These are phyloP conservation scores for Holothuria glaberrima DNA, from an alignment of 35 echinoderm and acorn worm genomes.

Conservation along the genomic window DNA sequence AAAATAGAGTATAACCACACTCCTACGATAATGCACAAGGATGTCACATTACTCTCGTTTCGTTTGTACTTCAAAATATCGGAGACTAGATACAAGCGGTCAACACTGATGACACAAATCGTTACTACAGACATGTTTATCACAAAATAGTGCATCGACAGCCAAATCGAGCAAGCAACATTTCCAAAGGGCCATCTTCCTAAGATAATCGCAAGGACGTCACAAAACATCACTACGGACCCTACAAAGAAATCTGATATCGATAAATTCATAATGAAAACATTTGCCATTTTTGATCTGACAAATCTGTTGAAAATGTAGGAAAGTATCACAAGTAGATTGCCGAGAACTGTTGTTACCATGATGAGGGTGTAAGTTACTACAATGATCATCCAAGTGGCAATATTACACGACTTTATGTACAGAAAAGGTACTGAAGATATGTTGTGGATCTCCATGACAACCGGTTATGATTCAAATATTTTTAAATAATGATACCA, in stretches of 20 bases:
- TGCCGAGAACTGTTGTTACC: neutral
- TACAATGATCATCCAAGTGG: neutral
- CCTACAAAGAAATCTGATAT: conserved; percentile 36
- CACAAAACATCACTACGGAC: neutral
- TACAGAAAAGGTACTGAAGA: too few species aligned
- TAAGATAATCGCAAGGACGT: neutral
- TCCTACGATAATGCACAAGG: neutral
- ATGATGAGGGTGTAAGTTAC: neutral
- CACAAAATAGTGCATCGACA: conserved; percentile 13
- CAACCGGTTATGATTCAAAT: too few species aligned
- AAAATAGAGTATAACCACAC: conserved; percentile 30
- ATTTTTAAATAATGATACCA: too few species aligned
- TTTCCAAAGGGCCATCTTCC: conserved; percentile 30
- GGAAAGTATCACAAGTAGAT: neutral
- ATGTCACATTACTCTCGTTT: neutral
- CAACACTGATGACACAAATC: conserved; percentile 22
- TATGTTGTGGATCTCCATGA: too few species aligned
- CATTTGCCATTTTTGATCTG: neutral
- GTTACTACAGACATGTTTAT: conserved; percentile 49
- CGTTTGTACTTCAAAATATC: conserved; percentile 19
- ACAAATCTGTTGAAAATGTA: neutral
- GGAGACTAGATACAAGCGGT: neutral
- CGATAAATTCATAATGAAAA: conserved; percentile 19
- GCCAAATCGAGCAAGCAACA: neutral
- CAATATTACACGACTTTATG: too few species aligned